phyloP scores from a whole-genome alignment of 2,113 vertebrate genomes.

The Phrynosoma platyrhinos region DNA sequence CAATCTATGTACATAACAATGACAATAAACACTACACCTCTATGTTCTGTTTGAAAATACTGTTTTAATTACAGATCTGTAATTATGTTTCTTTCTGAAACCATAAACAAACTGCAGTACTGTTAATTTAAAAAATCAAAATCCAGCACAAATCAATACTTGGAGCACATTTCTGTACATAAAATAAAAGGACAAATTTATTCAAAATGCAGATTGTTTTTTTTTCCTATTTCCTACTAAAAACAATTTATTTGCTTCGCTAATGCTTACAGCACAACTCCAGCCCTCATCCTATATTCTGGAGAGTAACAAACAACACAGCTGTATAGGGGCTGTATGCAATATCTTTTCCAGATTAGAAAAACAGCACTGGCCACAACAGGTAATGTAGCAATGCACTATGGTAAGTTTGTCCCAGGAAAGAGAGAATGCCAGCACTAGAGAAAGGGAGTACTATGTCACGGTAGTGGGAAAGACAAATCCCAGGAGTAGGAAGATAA shows the following conservation, averaged over 20 bases:
- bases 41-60: not conserved
- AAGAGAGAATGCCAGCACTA: not conserved
- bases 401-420: not conserved
- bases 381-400: not conserved
- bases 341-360: not conserved
- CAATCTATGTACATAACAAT: slow-evolving; percentile 19
- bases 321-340: not conserved
- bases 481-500: not conserved
- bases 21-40: not conserved
- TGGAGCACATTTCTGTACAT: not conserved
- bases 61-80: not conserved
- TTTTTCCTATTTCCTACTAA: not conserved
- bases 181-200: not conserved
- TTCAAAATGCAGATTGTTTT: not conserved
- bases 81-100: not conserved
- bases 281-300: not conserved
- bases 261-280: not conserved
- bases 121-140: not conserved
- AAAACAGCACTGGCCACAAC: not conserved
- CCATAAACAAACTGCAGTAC: not conserved
- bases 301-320: not conserved
- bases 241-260: not conserved
- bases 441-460: not conserved
- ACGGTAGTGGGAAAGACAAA: not conserved
- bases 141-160: not conserved